Evolutionary conservation across 2,113 vertebrate species (phyloP).

Genomic region (Heterotis niloticus): DNA sequence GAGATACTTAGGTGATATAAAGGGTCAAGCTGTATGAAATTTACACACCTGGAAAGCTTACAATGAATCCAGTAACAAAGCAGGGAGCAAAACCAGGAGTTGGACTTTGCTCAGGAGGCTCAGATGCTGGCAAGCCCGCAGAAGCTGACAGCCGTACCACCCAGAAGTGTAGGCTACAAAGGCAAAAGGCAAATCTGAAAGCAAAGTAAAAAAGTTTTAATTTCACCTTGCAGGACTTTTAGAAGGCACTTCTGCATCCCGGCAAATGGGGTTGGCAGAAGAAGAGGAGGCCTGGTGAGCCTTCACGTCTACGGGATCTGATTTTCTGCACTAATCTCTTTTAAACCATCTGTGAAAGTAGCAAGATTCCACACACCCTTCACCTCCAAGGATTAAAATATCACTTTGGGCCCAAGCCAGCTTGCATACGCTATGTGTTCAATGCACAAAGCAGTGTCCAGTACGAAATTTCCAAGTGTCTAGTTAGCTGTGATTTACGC

Average conservation of each 20-base stretch:
- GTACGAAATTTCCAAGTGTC: slow-evolving; percentile 18
- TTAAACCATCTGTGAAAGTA: slow-evolving; percentile 83
- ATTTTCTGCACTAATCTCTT: slow-evolving; percentile 77
- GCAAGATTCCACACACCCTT: slow-evolving; percentile 78
- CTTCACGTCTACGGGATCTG: slow-evolving; percentile 69
- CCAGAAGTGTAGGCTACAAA: slow-evolving; percentile 33
- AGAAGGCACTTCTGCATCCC: slow-evolving; percentile 71
- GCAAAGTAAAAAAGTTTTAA: slow-evolving; percentile 66
- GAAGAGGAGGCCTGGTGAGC: slow-evolving; percentile 72
- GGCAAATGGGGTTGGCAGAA: slow-evolving; percentile 68
- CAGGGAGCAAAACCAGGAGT: too few species aligned
- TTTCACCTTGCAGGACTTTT: slow-evolving; percentile 81
- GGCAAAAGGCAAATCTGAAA: slow-evolving; percentile 42
- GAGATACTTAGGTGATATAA: too few species aligned
- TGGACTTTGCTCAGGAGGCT: too few species aligned
- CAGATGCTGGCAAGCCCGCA: too few species aligned
- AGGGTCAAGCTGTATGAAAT: too few species aligned
- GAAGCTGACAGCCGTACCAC: neutral
- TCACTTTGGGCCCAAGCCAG: slow-evolving; percentile 58
- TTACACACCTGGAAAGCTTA: too few species aligned
- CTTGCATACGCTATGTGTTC: slow-evolving; percentile 46
- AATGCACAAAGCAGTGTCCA: slow-evolving; percentile 42
- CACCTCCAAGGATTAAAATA: slow-evolving; percentile 78
- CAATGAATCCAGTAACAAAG: too few species aligned
- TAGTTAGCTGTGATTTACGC: slow-evolving; percentile 4